A percentile compares a stretch with the other conserved stretches of the same genome.
These are phyloP conservation scores for Elysia chlorotica DNA, from an alignment of 1,140 invertebrate species.

Conservation along the genomic window DNA sequence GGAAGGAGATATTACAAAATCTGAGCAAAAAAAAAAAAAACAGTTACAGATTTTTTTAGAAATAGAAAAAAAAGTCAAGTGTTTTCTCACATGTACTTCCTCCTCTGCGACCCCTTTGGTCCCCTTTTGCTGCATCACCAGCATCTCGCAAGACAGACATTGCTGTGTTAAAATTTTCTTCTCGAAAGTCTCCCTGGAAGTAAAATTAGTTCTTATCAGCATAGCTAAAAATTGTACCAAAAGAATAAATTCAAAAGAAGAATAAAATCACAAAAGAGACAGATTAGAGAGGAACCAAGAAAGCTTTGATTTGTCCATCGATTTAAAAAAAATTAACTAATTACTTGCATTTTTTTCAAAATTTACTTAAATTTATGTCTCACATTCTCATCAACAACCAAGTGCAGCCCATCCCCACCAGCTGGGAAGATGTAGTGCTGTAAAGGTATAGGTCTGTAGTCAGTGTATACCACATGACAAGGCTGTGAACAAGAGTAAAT, in stretches of 20 bases:
- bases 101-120: conserved; percentile 53
- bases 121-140: conserved; percentile 64
- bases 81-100: conserved; percentile 71
- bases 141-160: conserved; percentile 82
- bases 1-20: no score
- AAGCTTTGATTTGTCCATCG: no score
- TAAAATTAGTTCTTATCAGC: no score
- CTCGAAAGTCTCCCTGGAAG: conserved; percentile 83
- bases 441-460: conserved; percentile 94
- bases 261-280: no score
- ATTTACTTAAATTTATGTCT: no score
- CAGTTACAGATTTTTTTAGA: neutral
- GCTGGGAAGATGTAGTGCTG: conserved; percentile 98
- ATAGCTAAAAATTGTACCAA: no score
- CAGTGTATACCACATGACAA: conserved; percentile 99
- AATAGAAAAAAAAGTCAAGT: neutral
- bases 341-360: no score
- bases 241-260: no score
- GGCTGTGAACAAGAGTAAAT: conserved; percentile 78
- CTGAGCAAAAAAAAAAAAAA: no score
- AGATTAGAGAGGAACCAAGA: no score
- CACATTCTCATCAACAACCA: conserved; percentile 92
- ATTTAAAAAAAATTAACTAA: no score
- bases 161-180: conserved; percentile 96
- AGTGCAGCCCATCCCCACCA: conserved; percentile 91